Evolutionary conservation across 37 sponge, comb jelly and placozoan species (phyloP).

Genomic region (Eunapius fragilis): DNA sequence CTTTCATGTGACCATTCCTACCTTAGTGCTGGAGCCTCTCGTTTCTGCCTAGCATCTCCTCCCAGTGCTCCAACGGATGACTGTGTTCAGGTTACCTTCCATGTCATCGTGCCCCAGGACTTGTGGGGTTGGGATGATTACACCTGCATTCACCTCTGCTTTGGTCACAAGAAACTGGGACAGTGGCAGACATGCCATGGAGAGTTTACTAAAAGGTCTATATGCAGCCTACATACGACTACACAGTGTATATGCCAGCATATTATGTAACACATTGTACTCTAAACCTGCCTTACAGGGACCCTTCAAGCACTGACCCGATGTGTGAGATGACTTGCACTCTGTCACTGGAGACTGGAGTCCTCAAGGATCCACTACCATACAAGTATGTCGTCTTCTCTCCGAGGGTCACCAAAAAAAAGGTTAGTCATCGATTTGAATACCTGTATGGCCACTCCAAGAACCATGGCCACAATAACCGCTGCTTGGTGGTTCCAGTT

Average conservation of each 20-base stretch:
- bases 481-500: not conserved
- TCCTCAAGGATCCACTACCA: not conserved
- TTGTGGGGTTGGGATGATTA: not conserved
- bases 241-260: too few species aligned
- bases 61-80: not conserved
- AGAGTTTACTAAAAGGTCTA: not conserved
- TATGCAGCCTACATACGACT: too few species aligned
- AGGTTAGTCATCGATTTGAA: not conserved
- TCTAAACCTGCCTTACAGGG: not conserved
- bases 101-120: not conserved
- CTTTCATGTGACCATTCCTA: not conserved
- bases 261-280: too few species aligned
- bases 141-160: not conserved
- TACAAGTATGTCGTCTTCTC: not conserved
- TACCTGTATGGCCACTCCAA: not conserved
- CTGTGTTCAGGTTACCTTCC: not conserved
- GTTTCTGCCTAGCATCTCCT: not conserved
- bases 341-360: not conserved
- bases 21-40: not conserved
- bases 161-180: not conserved
- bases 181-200: not conserved
- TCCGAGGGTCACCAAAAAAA: not conserved
- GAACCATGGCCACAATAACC: not conserved
- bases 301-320: not conserved
- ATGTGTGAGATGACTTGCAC: not conserved